Evolutionary conservation across 1,140 invertebrate genomes (phyloP), one percentile per base, ranked within the genome.

Genomic region (Drosophila triauraria): DNA sequence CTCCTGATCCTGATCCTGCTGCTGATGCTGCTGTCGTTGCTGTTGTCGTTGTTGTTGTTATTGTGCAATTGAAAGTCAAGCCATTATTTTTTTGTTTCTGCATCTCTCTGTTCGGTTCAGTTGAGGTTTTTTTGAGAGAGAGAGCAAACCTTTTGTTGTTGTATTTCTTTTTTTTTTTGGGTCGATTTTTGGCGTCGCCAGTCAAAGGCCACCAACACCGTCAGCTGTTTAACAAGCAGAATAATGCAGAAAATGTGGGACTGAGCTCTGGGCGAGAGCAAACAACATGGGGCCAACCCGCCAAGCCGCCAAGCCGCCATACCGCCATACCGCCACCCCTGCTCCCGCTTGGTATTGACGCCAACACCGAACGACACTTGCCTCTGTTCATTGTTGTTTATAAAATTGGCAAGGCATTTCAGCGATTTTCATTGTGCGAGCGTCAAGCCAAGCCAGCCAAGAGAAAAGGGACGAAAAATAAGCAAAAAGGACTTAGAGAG

Each of bases 1-100:
- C 23, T 60, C 10, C 56, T 48, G 32, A 38, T 76, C 27, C 56
- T 44, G 59, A 42, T 48, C 15, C 40, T 48, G 35, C 44, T 62
- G 3, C 20, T 51, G 30, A 32, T 32, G 9, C 58, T 44, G 23
- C 20, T 38, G 20, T 15, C 20, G 43, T 53, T 62, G 1, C 50
- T 71, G 5, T 43, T 50, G 35, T 32, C 53, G 43, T 53, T 58
- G 23, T 32, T 72, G 30, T 53, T 72, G 75, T 74, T 61, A 58
- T 78, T 85, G 82, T 85, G 82, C 83, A 83, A 83, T 87, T 88
- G 83, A 88, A 88, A 87, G 80, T 87, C 80, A 88, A 84, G 84
- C 77, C 80, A 88, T 83, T 80, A 68, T 78, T 68, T 80, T 68
- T 69, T 64, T 75, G 65, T 61, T 67, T 57, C 53, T 44, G 62